Percentiles rank a stretch among this genome's conserved stretches.
Conservation (phyloP, 1,140 invertebrate species). For the Aphelinus atriplicis region DNA sequence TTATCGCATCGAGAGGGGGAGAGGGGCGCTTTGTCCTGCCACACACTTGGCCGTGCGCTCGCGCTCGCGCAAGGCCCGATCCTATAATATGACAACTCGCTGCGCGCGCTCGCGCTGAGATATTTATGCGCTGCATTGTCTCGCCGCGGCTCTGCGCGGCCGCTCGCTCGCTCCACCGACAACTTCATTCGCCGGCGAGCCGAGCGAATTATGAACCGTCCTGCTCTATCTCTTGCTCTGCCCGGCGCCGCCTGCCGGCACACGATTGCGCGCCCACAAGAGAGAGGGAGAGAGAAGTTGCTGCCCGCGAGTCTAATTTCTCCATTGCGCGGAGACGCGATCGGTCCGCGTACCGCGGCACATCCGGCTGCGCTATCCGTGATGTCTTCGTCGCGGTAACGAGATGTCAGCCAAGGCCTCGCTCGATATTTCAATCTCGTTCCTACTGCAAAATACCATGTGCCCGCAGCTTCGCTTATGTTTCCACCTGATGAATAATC, state of each 20-base stretch:
- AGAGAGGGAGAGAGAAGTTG: neutral
- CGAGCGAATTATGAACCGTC: neutral
- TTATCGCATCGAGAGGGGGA: neutral
- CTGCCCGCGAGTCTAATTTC: too few species aligned
- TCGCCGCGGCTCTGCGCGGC: constrained; percentile 39
- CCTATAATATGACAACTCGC: constrained; percentile 55
- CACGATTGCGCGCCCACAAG: neutral
- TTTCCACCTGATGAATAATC: too few species aligned
- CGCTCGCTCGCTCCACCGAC: constrained; percentile 48
- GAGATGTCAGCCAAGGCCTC: too few species aligned
- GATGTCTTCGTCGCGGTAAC: too few species aligned
- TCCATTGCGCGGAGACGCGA: too few species aligned
- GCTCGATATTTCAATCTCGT: too few species aligned
- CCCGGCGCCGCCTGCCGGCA: neutral
- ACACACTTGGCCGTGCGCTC: constrained; percentile 1
- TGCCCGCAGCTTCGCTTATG: too few species aligned
- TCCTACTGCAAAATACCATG: too few species aligned
- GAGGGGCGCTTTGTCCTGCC: constrained; percentile 33
- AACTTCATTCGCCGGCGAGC: constrained; percentile 57
- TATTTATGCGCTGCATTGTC: constrained; percentile 65
- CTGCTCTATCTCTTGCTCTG: neutral
- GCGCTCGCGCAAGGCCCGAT: constrained; percentile 22
- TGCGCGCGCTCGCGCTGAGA: constrained; percentile 44
- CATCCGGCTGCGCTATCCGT: too few species aligned
- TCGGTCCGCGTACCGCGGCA: too few species aligned